Base-by-base conservation (phyloP, 2,888 invertebrate species). In the Nomada lathburiana region DNA sequence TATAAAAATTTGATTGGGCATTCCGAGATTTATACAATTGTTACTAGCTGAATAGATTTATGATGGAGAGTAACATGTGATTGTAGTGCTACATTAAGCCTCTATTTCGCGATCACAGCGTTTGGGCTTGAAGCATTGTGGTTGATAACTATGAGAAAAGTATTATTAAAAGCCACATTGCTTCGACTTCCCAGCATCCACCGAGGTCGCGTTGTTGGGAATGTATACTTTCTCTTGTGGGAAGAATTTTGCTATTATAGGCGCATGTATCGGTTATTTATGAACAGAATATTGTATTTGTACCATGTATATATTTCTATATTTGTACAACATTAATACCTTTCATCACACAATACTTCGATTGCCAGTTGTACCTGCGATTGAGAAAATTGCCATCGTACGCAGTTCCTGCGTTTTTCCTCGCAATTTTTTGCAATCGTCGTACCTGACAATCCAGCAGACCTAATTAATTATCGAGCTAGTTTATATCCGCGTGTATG, bases 71-170 rank as follows among this genome's bases (percentile, higher is more conserved):
- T 50, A 63, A 81, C 60, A 70, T 42, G 50, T 70, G 65, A 76
- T 60, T 52, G 23, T 75, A 68, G 47, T 68, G 47, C 50, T 65
- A 55, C 68, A 55, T 75, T 72, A 72, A 60, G 69, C 67, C 42
- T 68, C 72, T 81, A 72, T 80, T 79, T 86, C 82, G 83, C 83
- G 88, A 90, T 90, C 87, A 82, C 91, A 92, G 93, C 93, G 92
- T 92, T 93, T 90, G 92, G 89, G 92, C 89, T 89, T 84, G 91
- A 92, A 93, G 91, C 92, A 90, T 91, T 91, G 91, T 88, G 92
- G 92, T 93, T 89, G 82, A 72, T 77, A 72, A 86, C 76, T 87
- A 82, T 80, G 85, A 84, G 81, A 78, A 83, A 79, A 84, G 64
- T 85, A 78, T 80, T 73, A 82, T 82, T 83, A 77, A 84, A 87